A percentile compares a stretch with the other conserved stretches of the same genome.
phyloP scores from a whole-genome alignment of 2,888 invertebrate genomes.

The Caenorhabditis sinica region DNA sequence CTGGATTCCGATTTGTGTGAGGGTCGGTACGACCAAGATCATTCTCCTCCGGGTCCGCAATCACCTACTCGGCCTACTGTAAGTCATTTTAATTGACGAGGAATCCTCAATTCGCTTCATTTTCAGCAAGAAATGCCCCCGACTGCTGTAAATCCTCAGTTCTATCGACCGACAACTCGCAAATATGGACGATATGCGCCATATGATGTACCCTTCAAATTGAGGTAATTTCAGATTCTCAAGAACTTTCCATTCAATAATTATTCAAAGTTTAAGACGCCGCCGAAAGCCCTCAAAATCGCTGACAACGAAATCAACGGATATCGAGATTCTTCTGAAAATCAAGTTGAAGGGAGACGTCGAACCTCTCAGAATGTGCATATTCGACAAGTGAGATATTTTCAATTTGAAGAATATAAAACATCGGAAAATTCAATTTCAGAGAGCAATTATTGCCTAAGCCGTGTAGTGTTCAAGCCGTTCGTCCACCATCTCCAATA shows the following conservation, averaged over 20 bases:
- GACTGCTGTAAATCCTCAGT: constrained; percentile 25
- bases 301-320: constrained; percentile 1
- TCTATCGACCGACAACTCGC: constrained; percentile 29
- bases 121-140: constrained; percentile 52
- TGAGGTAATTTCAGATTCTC: constrained; percentile 28
- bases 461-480: constrained; percentile 72
- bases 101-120: background rate
- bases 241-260: background rate
- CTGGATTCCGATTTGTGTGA: constrained; percentile 44
- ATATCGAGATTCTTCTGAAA: constrained; percentile 44
- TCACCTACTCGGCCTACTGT: constrained; percentile 51
- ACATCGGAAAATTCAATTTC: constrained; percentile 9
- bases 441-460: constrained; percentile 60
- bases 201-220: constrained; percentile 50
- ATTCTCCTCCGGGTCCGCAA: constrained; percentile 47
- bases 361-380: constrained; percentile 63
- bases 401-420: background rate
- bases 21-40: constrained; percentile 39
- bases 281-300: constrained; percentile 38
- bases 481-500: constrained; percentile 61
- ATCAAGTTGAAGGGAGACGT: constrained; percentile 64
- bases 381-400: constrained; percentile 64
- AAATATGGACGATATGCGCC: constrained; percentile 48
- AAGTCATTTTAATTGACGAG: constrained; percentile 19
- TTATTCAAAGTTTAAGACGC: constrained; percentile 39